Percentiles rank a stretch among this genome's conserved stretches.
Evolutionary conservation across 2,797 vertebrate genomes (phyloP).

Genomic region (Acanthis flammea): DNA sequence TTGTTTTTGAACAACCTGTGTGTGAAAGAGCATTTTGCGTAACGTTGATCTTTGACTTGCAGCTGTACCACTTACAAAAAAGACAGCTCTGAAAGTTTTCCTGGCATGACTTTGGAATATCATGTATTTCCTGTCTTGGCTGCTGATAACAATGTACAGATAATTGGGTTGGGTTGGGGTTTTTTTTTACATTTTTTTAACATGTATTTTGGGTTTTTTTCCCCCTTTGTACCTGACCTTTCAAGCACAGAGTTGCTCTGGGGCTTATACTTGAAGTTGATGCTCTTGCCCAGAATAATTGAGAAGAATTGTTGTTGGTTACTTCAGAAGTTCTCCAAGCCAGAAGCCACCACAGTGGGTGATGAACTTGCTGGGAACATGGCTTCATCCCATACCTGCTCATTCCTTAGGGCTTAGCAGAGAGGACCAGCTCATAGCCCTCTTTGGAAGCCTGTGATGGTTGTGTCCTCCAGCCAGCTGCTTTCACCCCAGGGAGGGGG

Average conservation of each 20-base stretch:
- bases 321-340: not conserved
- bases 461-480: not conserved
- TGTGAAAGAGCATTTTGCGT: not conserved
- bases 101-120: not conserved
- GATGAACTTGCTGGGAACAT: not conserved
- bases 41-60: constrained; percentile 12
- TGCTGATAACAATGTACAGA: not conserved
- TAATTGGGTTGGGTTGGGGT: not conserved
- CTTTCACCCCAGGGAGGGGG: not conserved
- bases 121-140: not conserved
- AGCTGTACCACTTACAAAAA: constrained; percentile 31
- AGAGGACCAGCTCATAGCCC: not conserved
- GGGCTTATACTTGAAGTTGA: not conserved
- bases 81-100: constrained; percentile 2
- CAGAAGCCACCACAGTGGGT: not conserved
- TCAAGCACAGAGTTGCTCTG: not conserved
- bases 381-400: not conserved
- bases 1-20: constrained; percentile 1
- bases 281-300: not conserved
- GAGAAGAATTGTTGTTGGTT: not conserved
- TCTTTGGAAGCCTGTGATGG: not conserved
- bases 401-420: not conserved
- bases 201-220: not conserved
- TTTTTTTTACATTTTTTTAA: not conserved
- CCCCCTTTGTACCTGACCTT: not conserved